phyloP scores from a whole-genome alignment of 1,140 invertebrate species.

The Bombus breviceps region DNA sequence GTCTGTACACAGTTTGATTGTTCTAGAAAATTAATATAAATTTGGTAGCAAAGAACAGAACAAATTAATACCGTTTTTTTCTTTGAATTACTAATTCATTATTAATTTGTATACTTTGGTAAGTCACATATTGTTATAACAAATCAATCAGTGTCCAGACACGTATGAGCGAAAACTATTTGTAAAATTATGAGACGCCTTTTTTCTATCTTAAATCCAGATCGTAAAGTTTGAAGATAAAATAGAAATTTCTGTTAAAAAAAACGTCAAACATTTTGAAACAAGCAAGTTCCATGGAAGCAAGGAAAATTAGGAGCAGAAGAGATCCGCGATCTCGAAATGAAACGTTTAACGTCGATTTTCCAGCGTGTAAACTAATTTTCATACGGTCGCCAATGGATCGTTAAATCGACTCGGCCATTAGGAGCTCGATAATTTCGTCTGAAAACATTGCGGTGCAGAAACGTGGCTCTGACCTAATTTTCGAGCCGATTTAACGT shows the following conservation, averaged over 20 bases:
- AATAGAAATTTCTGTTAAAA: too few species aligned
- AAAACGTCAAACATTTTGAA: neutral
- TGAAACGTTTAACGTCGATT: neutral
- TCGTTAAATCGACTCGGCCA: neutral
- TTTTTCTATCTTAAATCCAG: neutral
- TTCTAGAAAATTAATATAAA: neutral
- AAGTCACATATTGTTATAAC: too few species aligned
- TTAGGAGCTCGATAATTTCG: conserved; percentile 10
- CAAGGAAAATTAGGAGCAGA: neutral
- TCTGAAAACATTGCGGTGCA: neutral
- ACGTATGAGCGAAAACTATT: too few species aligned
- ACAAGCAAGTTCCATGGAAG: neutral
- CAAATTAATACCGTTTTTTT: too few species aligned
- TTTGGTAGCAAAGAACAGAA: too few species aligned
- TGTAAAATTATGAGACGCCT: too few species aligned
- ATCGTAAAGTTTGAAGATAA: neutral
- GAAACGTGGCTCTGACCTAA: conserved; percentile 16
- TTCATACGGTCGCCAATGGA: neutral
- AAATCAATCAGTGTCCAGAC: too few species aligned
- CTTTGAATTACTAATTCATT: too few species aligned
- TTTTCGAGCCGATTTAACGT: conserved; percentile 34
- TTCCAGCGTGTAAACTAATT: neutral
- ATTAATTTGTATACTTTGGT: too few species aligned
- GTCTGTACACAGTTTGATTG: neutral
- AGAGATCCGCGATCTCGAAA: neutral